Evolutionary conservation across 2,888 invertebrate genomes (phyloP).

Genomic region (Trileptium ribeirensis): DNA sequence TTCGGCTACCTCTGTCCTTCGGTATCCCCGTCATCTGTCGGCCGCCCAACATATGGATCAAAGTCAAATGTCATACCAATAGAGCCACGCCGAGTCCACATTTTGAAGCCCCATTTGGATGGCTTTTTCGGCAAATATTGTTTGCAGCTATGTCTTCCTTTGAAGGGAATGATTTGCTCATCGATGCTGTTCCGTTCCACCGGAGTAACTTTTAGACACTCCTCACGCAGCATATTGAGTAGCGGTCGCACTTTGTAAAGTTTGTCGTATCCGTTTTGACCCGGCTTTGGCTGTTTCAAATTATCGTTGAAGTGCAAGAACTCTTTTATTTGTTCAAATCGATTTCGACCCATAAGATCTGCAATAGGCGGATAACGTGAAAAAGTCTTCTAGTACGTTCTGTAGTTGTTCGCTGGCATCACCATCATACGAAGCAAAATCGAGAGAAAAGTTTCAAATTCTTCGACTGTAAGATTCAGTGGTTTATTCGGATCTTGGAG

Average conservation of each 20-base stretch:
- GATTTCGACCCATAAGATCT: no score
- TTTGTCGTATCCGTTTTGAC: not conserved
- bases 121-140: not conserved
- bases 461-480: no score
- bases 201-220: not conserved
- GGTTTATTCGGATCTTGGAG: not conserved
- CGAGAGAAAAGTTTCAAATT: no score
- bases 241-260: not conserved
- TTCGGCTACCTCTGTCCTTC: not conserved
- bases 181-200: not conserved
- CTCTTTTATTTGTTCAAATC: no score
- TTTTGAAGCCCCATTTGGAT: conserved; percentile 11
- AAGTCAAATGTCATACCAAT: not conserved
- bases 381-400: no score
- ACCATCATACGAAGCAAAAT: no score
- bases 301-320: conserved; percentile 3
- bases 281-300: not conserved
- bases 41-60: not conserved
- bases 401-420: no score
- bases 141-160: not conserved
- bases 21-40: not conserved
- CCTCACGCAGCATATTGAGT: not conserved
- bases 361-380: no score
- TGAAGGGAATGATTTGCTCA: not conserved
- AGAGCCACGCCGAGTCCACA: not conserved